Evolutionary conservation across 2,113 vertebrate species (phyloP), one percentile per base, ranked within the genome.

Genomic region (Gnathochromis pfefferi): DNA sequence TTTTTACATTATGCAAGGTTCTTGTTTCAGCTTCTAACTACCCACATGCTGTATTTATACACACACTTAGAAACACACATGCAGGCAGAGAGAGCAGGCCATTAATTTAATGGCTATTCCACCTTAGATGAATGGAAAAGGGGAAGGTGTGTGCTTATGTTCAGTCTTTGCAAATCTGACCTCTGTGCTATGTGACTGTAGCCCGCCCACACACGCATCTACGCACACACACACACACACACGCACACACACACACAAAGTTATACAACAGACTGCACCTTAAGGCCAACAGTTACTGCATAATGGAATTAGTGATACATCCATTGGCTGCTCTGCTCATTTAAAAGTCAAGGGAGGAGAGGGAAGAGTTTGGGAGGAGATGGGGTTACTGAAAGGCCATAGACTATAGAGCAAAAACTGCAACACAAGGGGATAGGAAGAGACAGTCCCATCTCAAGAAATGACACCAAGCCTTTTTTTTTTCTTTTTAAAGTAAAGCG

Each of bases 291-390:
- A n/a, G 70, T 68, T 90, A 85, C 63, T 88, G 84, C 53, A 87
- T 93, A 90, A 94, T 93, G 85, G 91, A 93, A 83, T 90, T 87
- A 89, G 92, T 90, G 85, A 92, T 93, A 81, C 88, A 95, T 94
- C 85, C 70, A 91, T 82, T 85, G 85, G 87, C 82, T 85, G 91
- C 80, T 85, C 80, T 86, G 84, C 87, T 92, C 90, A 91, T 95
- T 94, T 95, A 90, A 88, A 90, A 95, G 93, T 90, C 92, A 93
- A 88, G 87, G 89, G 86, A 87, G 23, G 63, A 81, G 7, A 87
- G 47, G 65, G 80, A 82, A 80, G 58, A 85, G 85, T 75, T 55
- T 70, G 33, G 35, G 53, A 87, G 86, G 65, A 75, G 85, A 84
- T 80, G 85, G 60, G 70, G 68, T 91, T n/a, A 80, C 87, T 33